Conservation (phyloP, 2,888 invertebrate genomes). For the Drosophila nigritarsus region DNA sequence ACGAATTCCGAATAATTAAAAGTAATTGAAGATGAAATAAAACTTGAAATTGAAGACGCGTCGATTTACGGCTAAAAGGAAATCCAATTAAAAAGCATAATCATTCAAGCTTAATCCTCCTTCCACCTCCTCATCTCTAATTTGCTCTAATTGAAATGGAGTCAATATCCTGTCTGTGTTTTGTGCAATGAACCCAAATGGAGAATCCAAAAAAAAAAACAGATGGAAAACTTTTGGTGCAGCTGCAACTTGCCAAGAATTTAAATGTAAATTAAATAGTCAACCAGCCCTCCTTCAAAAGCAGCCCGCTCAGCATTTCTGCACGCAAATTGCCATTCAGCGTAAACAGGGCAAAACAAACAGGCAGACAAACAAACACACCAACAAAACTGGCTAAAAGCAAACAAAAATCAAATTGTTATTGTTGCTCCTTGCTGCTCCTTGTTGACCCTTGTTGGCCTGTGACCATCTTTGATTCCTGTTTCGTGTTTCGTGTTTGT, state of each 20-base stretch:
- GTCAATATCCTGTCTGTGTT: constrained; percentile 61
- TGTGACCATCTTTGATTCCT: constrained; percentile 25
- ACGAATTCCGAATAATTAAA: constrained; percentile 75
- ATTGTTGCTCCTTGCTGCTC: constrained; percentile 30
- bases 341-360: constrained; percentile 24
- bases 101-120: constrained; percentile 22
- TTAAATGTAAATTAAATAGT: constrained; percentile 34
- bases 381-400: constrained; percentile 52
- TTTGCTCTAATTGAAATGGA: constrained; percentile 55
- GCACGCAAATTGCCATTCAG: constrained; percentile 11
- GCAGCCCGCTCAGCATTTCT: neutral
- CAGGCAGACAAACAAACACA: constrained; percentile 50
- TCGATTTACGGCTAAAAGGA: constrained; percentile 28
- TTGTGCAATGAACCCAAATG: constrained; percentile 53
- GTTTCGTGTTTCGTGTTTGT: constrained; percentile 1
- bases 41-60: constrained; percentile 43
- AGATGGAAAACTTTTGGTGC: constrained; percentile 33
- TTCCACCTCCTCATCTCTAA: neutral
- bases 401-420: constrained; percentile 76
- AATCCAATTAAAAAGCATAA: constrained; percentile 67
- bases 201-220: neutral
- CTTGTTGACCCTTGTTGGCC: constrained; percentile 38
- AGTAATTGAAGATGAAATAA: constrained; percentile 63
- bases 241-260: constrained; percentile 46
- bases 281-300: neutral